Base-by-base conservation (phyloP, 2,888 invertebrate species). In the Hypercompe scribonia region DNA sequence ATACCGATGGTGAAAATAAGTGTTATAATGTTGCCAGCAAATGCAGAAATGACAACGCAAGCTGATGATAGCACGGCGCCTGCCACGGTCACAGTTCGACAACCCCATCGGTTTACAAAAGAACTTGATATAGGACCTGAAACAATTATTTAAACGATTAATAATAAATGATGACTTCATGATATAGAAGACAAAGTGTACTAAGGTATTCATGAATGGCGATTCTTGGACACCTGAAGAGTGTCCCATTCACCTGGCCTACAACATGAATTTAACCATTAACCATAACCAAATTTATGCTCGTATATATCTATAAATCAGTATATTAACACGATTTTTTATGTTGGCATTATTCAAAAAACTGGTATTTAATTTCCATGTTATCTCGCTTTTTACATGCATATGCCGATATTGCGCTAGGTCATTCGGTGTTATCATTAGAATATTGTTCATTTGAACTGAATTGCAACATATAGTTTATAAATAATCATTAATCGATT, bases 61-160 rank as follows among this genome's bases (percentile, higher is more conserved):
- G 96, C 85, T 13, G 98, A 96, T 0, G 99, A 98, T 36, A 98
- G 92, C 71, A 98, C 91, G 2, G 99, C 97, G 0, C 99, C 99
- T 0, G 97, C 97, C 76, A 99, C 98, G 0, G 99, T 99, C 71
- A 99, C 99, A 2, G 96, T 88, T 58, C 99, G 97, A 90, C 99
- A 99, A 33, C 99, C 99, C 95, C 98, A 99, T 82, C 98, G 97
- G 95, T 99, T 99, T 67, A 99, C 99, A 87, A 99, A 97, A 1
- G 98, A 97, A 87, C 99, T 98, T 39, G 99, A 99, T 85, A 99
- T 97, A 24, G 99, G 99, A 85, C 99, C 99, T 99, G 96, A 28
- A 96, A 96, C 70, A 70, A 65, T 31, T 50, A 50, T 34, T 50
- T n/a, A 11, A 24, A 54, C 50, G 50, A 54, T n/a, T 54, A 54